Percentiles rank a stretch among this genome's conserved stretches.
Evolutionary conservation across 1,140 invertebrate genomes (phyloP).

Genomic region (Drosophila varians): DNA sequence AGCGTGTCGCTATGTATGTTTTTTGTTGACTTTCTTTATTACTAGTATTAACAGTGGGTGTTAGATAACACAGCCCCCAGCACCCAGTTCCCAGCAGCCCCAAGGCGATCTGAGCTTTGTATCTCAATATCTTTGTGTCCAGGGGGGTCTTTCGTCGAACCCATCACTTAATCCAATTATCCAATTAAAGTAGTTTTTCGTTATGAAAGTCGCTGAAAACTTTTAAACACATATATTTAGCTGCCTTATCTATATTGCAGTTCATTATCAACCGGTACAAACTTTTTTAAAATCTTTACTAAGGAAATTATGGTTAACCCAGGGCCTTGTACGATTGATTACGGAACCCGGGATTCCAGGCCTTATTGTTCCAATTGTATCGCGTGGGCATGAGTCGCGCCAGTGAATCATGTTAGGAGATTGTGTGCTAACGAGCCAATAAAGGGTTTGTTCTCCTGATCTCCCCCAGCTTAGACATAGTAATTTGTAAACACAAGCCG

Average conservation of each 20-base stretch:
- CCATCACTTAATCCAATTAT: neutral
- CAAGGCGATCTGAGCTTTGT: neutral
- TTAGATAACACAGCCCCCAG: conserved; percentile 19
- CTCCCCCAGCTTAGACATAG: conserved; percentile 6
- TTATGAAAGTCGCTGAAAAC: neutral
- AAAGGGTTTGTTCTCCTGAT: conserved; percentile 28
- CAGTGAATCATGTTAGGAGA: conserved; percentile 19
- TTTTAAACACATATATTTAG: neutral
- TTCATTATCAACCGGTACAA: neutral
- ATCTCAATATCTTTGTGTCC: neutral
- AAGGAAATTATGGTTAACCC: neutral
- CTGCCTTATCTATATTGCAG: neutral
- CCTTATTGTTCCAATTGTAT: conserved; percentile 26
- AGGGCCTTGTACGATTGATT: conserved; percentile 9
- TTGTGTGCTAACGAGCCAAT: neutral
- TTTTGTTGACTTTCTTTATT: conserved; percentile 55
- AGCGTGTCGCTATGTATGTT: conserved; percentile 16
- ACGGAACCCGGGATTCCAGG: neutral
- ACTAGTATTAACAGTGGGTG: conserved; percentile 20
- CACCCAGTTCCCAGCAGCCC: neutral
- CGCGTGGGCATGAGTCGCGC: neutral
- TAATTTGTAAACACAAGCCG: conserved; percentile 4
- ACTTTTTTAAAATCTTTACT: too few relatives aligned
- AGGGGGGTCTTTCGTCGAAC: too few relatives aligned
- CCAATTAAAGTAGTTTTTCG: neutral